Evolutionary conservation across 2,113 vertebrate genomes (phyloP), one percentile per base, ranked within the genome.

Genomic region (Menidia beryllina): DNA sequence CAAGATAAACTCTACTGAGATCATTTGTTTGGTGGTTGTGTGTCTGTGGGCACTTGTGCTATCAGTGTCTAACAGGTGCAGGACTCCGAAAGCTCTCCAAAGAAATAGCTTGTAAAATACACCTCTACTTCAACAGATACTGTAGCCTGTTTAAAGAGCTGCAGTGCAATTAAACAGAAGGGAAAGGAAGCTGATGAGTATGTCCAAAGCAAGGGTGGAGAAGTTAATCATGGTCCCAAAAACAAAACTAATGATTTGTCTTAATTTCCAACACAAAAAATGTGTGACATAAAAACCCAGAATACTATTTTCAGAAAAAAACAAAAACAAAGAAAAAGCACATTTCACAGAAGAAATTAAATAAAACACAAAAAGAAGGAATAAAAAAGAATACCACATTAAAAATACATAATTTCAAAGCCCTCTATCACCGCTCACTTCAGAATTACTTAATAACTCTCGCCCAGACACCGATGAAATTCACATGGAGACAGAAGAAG

Each of bases 11-110:
- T 65, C 48, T 62, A 55, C 43, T 38, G 41, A 49, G 52, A 26
- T 19, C n/a, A 36, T 55, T 55, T 63, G 69, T 64, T 47, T 69
- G 52, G 56, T 64, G 54, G 41, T 48, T 58, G 50, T 30, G 17
- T 23, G 43, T 34, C 24, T 15, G 23, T 49, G 65, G 2, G 30
- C 48, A 17, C 10, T 13, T 6, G 19, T 78, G 67, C 68, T 86
- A 86, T 83, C 79, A 69, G 77, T 75, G 75, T 78, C 54, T 75
- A 85, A 88, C 81, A 89, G 84, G 79, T 87, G 72, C 65, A 82
- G 70, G 63, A 83, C 50, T 79, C 78, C 80, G 81, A 75, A 81
- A 72, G 64, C 74, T 87, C 63, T 36, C 73, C 57, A 75, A 45
- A 63, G 71, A 69, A 79, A 77, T 65, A 61, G 70, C 79, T 84